Percentiles rank a stretch among this genome's conserved stretches.
phyloP scores from a whole-genome alignment of 2,113 vertebrate species.

The Rhynchomys soricoides region DNA sequence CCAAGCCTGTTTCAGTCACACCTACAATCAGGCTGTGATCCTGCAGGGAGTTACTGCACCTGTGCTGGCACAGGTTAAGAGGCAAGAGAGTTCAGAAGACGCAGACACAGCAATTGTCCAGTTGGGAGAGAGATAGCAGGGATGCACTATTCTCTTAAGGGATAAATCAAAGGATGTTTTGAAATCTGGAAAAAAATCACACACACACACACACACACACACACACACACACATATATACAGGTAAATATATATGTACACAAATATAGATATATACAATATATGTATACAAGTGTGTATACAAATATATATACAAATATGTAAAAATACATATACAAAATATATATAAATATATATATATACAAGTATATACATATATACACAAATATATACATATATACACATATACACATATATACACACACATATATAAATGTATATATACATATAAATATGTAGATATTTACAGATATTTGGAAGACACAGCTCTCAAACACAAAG shows the following conservation, averaged over 20 bases:
- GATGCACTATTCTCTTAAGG: conserved; percentile 69
- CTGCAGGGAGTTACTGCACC: conserved; percentile 82
- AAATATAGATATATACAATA: background rate
- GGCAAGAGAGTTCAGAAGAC: conserved; percentile 67
- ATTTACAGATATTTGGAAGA: background rate
- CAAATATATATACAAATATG: background rate
- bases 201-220: background rate
- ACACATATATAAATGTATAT: background rate
- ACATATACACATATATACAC: background rate
- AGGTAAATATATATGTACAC: background rate
- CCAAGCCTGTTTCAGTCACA: conserved; percentile 82
- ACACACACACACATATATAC: background rate
- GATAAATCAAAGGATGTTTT: conserved; percentile 78
- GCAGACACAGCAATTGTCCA: conserved; percentile 62
- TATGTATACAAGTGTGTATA: too few species aligned
- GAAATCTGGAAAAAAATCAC: conserved; percentile 41
- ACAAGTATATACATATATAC: background rate
- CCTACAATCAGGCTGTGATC: conserved; percentile 83
- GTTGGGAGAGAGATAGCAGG: conserved; percentile 42
- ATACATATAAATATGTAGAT: background rate
- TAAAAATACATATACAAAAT: too few species aligned
- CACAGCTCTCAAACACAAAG: background rate
- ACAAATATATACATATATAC: too few species aligned
- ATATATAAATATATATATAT: background rate
- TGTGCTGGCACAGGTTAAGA: conserved; percentile 82